phyloP scores from a whole-genome alignment of 2,113 vertebrate genomes.

The Uropsilus gracilis region DNA sequence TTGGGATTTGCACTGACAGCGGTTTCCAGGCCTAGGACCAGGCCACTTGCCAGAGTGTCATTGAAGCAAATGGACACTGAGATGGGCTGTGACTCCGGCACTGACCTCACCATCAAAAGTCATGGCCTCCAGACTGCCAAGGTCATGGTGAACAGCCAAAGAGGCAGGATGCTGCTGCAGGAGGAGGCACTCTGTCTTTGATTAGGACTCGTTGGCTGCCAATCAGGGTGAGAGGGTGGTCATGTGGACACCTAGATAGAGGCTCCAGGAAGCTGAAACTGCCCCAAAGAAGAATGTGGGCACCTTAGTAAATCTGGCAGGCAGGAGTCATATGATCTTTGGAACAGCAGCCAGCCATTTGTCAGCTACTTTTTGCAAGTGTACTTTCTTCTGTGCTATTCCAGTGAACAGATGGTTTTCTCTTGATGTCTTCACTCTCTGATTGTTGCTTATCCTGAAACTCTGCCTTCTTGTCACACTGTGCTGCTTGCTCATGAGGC shows the following conservation, averaged over 20 bases:
- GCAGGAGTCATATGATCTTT: neutral
- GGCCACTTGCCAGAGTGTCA: slow-evolving; percentile 97
- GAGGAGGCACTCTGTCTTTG: slow-evolving; percentile 98
- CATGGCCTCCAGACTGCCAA: slow-evolving; percentile 96
- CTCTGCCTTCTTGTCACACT: neutral
- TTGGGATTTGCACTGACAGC: slow-evolving; percentile 97
- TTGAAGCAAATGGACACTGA: slow-evolving; percentile 99
- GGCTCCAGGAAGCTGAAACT: neutral
- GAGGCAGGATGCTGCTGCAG: slow-evolving; percentile 96
- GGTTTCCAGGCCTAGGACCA: slow-evolving; percentile 97
- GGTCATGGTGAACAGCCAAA: slow-evolving; percentile 99
- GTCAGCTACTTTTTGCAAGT: neutral
- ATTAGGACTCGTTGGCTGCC: slow-evolving; percentile 96
- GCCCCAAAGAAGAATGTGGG: neutral
- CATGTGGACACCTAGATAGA: slow-evolving; percentile 87
- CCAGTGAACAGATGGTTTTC: neutral
- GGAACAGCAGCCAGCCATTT: neutral
- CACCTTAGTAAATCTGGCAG: neutral
- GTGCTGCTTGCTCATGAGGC: neutral
- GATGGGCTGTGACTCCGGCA: slow-evolving; percentile 97
- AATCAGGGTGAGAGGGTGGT: slow-evolving; percentile 95
- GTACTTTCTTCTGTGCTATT: neutral
- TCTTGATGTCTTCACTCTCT: neutral
- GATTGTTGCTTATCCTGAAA: neutral
- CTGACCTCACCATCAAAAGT: slow-evolving; percentile 99